Evolutionary conservation across 53 echinoderm and acorn worm species (phyloP), one percentile per base, ranked within the genome.

Genomic region (Zoroaster sp.): DNA sequence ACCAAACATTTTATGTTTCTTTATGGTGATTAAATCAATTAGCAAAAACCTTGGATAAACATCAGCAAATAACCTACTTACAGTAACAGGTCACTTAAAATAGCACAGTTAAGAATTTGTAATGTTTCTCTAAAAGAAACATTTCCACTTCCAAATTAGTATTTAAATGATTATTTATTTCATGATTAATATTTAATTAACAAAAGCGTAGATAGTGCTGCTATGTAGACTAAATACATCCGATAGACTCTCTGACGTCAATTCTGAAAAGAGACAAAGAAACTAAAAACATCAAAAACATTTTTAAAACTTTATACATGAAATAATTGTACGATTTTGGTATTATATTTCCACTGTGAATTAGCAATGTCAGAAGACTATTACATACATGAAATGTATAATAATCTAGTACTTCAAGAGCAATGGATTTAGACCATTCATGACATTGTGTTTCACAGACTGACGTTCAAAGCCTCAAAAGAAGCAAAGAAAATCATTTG

Each of bases 141-240:
- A n/a, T n/a, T n/a, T n/a, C n/a, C n/a, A n/a, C n/a, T 59, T 59
- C 63, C 23, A 59, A 59, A 25, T 2, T 10, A 59, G 10, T 4
- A 28, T 59, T 59, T 59, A 8, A 59, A 10, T 25, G 4, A 7
- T n/a, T n/a, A 53, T 53, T 1, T 8, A 55, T 8, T 25, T 6
- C 17, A 67, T 67, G 15, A 3, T 25, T 43, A 5, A 6, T 33
- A 8, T 21, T 93, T 88, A 92, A 86, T 91, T 93, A 69, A 88
- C 83, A 49, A 91, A 96, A 69, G 91, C 93, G 69, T 93, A 96
- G 54, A 96, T 25, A 0, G 93, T 96, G 47, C 83, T 93, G 32
- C 89, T 90, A 73, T 93, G 89, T 28, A 96, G 88, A 13, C 89
- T 81, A 23, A 95, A 87, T 17, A 94, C 65, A 66, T 94, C 93